Evolutionary conservation across 2,797 vertebrate species (phyloP).

Genomic region (Falco cherrug): DNA sequence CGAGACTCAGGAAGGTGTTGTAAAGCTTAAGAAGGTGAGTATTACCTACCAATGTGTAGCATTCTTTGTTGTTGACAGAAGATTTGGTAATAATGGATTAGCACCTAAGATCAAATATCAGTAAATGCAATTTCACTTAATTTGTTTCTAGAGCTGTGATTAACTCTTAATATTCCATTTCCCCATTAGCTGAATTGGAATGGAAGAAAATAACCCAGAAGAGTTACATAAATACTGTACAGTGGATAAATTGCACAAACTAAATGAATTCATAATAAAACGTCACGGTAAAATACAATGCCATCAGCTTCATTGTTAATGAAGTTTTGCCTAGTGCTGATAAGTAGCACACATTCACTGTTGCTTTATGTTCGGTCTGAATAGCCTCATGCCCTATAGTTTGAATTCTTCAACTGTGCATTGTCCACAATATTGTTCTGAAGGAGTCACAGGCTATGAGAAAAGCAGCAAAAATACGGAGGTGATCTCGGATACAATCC

Average conservation of each 20-base stretch:
- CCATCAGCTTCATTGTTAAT: slow-evolving; percentile 54
- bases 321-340: slow-evolving; percentile 57
- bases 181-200: slow-evolving; percentile 73
- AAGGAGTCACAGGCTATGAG: slow-evolving; percentile 63
- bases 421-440: slow-evolving; percentile 46
- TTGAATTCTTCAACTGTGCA: slow-evolving; percentile 48
- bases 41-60: neutral
- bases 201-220: slow-evolving; percentile 71
- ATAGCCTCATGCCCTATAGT: slow-evolving; percentile 52
- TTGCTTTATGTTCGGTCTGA: slow-evolving; percentile 53
- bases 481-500: neutral
- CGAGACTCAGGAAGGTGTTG: slow-evolving; percentile 92
- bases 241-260: slow-evolving; percentile 65
- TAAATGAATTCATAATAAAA: slow-evolving; percentile 67
- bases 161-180: slow-evolving; percentile 73
- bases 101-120: slow-evolving; percentile 28
- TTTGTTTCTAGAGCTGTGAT: slow-evolving; percentile 62
- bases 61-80: neutral
- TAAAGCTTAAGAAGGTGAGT: slow-evolving; percentile 95
- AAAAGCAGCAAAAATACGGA: slow-evolving; percentile 40
- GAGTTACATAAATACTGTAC: slow-evolving; percentile 68
- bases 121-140: slow-evolving; percentile 55
- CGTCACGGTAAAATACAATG: slow-evolving; percentile 51
- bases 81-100: slow-evolving; percentile 37
- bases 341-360: slow-evolving; percentile 63